These are phyloP conservation scores for Pardalotus punctatus DNA, from an alignment of 2,113 vertebrate species.

Conservation along the genomic window DNA sequence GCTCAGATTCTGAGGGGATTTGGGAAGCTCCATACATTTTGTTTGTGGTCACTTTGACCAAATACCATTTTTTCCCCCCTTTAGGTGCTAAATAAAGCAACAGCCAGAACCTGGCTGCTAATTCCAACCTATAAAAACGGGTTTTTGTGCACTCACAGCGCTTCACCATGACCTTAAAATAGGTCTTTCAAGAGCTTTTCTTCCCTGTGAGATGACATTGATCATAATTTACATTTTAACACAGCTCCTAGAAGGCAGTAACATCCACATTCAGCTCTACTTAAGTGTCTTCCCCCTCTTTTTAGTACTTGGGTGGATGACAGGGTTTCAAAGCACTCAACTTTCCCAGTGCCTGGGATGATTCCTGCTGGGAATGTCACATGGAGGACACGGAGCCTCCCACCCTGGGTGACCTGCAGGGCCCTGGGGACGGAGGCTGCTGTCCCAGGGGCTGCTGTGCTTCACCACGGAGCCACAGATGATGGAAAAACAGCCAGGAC, in stretches of 20 bases:
- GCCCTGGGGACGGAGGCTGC: accelerated
- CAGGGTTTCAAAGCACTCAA: neutral
- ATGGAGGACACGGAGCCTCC: accelerated
- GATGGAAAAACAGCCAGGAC: neutral
- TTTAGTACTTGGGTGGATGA: neutral
- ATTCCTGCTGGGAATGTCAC: neutral
- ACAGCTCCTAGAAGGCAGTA: constrained; percentile 33
- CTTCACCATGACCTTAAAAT: constrained; percentile 10
- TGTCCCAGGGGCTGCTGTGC: neutral
- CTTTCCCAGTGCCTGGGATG: accelerated
- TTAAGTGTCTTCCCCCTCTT: neutral
- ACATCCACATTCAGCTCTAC: neutral
- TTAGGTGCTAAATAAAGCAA: neutral
- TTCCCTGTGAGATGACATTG: neutral
- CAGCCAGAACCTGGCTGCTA: neutral
- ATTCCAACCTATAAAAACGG: neutral
- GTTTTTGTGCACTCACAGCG: neutral
- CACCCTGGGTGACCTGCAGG: neutral
- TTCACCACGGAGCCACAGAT: neutral
- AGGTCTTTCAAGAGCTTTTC: constrained; percentile 23
- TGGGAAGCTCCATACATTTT: neutral
- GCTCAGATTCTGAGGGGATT: neutral
- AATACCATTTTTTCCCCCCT: neutral
- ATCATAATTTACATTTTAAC: constrained; percentile 56
- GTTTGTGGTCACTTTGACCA: neutral